Evolutionary conservation across 2,797 vertebrate species (phyloP).

Genomic region (Sebastes matsubarae): DNA sequence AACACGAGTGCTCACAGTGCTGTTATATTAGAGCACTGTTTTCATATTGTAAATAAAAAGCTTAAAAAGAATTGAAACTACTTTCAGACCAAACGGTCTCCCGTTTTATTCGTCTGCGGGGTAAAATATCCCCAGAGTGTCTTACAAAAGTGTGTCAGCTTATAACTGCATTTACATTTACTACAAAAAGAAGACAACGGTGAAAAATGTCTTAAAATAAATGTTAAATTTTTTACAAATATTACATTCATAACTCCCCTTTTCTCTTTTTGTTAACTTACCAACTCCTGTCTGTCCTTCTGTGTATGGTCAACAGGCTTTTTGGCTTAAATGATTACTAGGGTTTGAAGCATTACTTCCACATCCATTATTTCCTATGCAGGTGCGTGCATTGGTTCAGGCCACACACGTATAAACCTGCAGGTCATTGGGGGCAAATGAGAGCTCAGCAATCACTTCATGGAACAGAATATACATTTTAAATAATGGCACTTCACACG

Average conservation of each 20-base stretch:
- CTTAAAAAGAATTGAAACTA: neutral
- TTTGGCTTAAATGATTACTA: neutral
- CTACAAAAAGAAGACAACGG: neutral
- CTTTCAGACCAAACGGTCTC: constrained; percentile 10
- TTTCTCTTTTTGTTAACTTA: neutral
- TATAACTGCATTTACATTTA: neutral
- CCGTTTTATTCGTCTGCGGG: constrained; percentile 38
- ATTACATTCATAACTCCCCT: neutral
- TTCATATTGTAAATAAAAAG: neutral
- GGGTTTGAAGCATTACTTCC: neutral
- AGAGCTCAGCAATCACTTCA: neutral
- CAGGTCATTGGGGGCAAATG: neutral
- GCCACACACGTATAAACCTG: constrained; percentile 68
- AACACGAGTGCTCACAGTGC: neutral
- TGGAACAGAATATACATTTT: neutral
- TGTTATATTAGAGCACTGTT: neutral
- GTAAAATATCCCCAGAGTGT: neutral
- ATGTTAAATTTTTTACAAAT: neutral
- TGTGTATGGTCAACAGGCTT: neutral
- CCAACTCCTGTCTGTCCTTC: neutral
- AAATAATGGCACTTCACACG: neutral
- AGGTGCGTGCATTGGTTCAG: constrained; percentile 22
- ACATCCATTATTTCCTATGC: neutral
- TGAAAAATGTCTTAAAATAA: neutral
- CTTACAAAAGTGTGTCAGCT: neutral